phyloP scores from a whole-genome alignment of 2,113 vertebrate species.

The Malurus elegans region DNA sequence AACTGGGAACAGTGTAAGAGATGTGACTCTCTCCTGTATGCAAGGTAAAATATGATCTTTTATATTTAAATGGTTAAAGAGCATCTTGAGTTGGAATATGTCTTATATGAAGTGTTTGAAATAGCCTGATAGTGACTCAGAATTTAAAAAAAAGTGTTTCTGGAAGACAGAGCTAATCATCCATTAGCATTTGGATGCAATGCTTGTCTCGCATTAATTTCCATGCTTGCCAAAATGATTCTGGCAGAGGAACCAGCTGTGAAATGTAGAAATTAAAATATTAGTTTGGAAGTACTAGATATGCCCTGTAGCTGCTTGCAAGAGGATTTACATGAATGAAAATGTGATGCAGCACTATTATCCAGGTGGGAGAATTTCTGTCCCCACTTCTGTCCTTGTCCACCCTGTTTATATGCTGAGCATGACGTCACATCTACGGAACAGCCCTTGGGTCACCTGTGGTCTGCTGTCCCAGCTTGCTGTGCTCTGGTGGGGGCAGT shows the following conservation, averaged over 20 bases:
- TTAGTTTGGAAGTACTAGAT: background rate
- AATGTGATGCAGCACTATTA: background rate
- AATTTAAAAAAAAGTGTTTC: background rate
- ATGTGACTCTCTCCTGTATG: background rate
- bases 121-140: background rate
- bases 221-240: conserved; percentile 44
- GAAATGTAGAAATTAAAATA: conserved; percentile 48
- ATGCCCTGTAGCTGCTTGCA: background rate
- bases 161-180: conserved; percentile 56
- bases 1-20: background rate
- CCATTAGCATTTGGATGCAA: conserved; percentile 39
- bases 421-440: background rate
- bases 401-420: background rate
- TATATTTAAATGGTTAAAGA: background rate
- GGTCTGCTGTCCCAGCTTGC: background rate
- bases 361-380: background rate
- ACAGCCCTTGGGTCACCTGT: background rate
- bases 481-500: background rate
- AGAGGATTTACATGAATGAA: background rate
- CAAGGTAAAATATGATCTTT: background rate
- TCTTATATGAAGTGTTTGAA: background rate
- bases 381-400: background rate
- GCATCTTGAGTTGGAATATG: background rate
- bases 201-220: background rate
- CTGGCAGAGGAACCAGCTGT: conserved; percentile 1